Evolutionary conservation across 2,888 invertebrate genomes (phyloP).

Genomic region (Ormyrus thymus): DNA sequence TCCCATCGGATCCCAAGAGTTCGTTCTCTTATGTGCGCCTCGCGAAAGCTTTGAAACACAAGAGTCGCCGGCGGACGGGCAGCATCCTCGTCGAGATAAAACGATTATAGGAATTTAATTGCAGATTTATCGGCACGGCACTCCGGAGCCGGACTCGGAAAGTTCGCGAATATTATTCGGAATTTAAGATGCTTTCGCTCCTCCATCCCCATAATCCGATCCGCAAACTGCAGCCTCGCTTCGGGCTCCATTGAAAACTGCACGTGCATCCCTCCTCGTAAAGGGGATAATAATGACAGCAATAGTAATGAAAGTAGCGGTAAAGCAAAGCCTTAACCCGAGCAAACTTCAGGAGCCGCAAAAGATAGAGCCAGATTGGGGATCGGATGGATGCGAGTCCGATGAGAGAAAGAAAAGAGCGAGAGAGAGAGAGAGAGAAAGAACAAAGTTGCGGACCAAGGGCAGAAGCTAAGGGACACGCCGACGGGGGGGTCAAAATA

Average conservation of each 20-base stretch:
- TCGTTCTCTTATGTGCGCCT: constrained; percentile 56
- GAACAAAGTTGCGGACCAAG: constrained; percentile 49
- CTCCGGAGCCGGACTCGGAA: neutral
- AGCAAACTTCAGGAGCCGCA: constrained; percentile 36
- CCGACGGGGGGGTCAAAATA: constrained; percentile 37
- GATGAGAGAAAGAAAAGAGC: constrained; percentile 16
- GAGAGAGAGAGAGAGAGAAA: constrained; percentile 42
- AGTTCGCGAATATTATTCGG: neutral
- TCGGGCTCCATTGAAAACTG: neutral
- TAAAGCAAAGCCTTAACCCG: constrained; percentile 9
- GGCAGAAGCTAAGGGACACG: constrained; percentile 54
- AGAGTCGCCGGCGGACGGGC: neutral
- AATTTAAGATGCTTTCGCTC: neutral
- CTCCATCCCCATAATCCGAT: constrained; percentile 4
- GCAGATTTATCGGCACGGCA: too few species aligned
- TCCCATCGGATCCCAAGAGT: constrained; percentile 46
- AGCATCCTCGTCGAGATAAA: too few species aligned
- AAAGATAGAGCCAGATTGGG: constrained; percentile 24
- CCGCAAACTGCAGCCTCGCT: constrained; percentile 3
- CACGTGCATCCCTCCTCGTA: constrained; percentile 38
- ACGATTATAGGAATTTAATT: too few species aligned
- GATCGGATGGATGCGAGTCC: constrained; percentile 11
- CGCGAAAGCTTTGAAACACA: constrained; percentile 60
- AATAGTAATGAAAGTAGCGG: constrained; percentile 29
- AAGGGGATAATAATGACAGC: constrained; percentile 45